Base-by-base conservation (phyloP, 2,113 vertebrate genomes). In the Platysternon megacephalum region DNA sequence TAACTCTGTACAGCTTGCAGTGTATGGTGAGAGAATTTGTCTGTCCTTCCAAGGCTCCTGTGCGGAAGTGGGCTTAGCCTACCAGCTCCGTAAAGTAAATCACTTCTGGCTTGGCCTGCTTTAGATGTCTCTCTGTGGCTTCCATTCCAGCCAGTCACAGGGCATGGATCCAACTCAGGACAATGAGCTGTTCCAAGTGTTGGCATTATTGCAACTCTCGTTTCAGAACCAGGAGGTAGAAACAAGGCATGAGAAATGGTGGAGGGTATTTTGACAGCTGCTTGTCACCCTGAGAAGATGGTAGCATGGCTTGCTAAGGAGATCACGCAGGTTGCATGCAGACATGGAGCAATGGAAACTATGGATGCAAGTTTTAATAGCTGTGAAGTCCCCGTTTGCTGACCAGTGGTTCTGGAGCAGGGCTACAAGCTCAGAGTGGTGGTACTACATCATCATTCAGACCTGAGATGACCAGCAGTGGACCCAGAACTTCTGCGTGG, bases 1-100 rank as follows among this genome's bases (percentile, higher is more conserved):
- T 61, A 61, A 6, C 29, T 32, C 55, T 28, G 55, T 10, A 28
- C 26, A 12, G 49, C 22, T 83, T 28, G 7, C 14, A 61, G 65
- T 1, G 0, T 0, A 0, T 5, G 24, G 17, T 53, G 32, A 13
- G 51, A 52, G 53, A 74, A 49, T n/a, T 3, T 46, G 4, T 11
- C 56, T 65, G 68, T 83, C 90, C 28, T 74, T 48, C 56, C 58
- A 35, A 32, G 58, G 58, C 58, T 74, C n/a, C 53, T 0, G 0
- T 0, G 0, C 9, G 16, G 29, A 3, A 22, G 65, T 48, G 21
- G 3, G 53, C 26, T 42, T 49, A 49, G 74, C 61, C n/a, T 0
- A 0, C 5, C 14, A 22, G 14, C 39, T 61, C 39, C 2, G 28
- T 49, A 48, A 48, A 28, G 44, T 17, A 44, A 79, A 48, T 21